Evolutionary conservation across 1,140 invertebrate species (phyloP).

Genomic region (Drosophila equinoxialis): DNA sequence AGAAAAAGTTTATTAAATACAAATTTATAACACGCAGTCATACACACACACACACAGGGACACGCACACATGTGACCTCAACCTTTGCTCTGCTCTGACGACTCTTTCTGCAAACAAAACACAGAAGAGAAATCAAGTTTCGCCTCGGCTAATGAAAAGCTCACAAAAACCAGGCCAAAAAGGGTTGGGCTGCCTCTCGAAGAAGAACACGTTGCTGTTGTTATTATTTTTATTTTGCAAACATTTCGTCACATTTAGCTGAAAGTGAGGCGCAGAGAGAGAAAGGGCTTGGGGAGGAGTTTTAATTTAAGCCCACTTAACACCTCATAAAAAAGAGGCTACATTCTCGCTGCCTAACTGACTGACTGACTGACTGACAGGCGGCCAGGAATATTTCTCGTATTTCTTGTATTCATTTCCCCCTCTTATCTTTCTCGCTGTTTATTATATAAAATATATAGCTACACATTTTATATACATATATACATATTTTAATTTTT

Average conservation of each 20-base stretch:
- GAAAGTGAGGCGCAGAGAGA: not conserved
- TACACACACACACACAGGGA: not conserved
- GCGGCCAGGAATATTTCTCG: not conserved
- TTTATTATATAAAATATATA: conserved; percentile 72
- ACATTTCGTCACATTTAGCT: conserved; percentile 73
- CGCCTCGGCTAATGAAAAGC: conserved; percentile 46
- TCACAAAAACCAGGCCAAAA: conserved; percentile 19
- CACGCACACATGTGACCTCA: conserved; percentile 55
- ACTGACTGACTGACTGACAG: conserved; percentile 35
- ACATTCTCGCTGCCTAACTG: conserved; percentile 62
- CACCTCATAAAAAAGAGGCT: conserved; percentile 75
- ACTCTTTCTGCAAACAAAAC: conserved; percentile 39
- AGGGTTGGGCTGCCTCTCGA: conserved; percentile 14
- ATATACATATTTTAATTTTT: conserved; percentile 66
- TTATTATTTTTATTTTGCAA: conserved; percentile 62
- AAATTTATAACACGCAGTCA: conserved; percentile 64
- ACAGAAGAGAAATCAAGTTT: conserved; percentile 71
- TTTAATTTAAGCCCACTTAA: conserved; percentile 81
- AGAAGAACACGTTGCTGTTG: not conserved
- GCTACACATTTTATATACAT: conserved; percentile 71
- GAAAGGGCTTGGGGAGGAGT: conserved; percentile 37
- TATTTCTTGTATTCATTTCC: not conserved
- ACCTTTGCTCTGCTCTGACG: not conserved
- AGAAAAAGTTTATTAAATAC: conserved; percentile 72
- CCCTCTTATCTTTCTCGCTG: not conserved